Base-by-base conservation (phyloP, 1,140 invertebrate genomes). In the Plodia interpunctella region DNA sequence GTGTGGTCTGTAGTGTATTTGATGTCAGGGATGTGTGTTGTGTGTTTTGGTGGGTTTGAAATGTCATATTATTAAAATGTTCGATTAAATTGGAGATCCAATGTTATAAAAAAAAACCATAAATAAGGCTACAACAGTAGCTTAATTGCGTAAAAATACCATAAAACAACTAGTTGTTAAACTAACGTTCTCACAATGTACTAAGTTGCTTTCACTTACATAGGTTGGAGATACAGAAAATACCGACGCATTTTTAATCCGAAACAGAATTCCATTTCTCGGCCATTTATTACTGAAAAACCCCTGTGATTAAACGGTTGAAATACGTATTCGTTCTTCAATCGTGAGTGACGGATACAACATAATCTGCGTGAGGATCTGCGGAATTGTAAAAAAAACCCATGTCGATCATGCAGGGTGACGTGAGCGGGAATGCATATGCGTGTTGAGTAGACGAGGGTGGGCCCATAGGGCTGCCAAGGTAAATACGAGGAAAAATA, bases 371-470 rank as follows among this genome's bases (percentile, higher is more conserved):
- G 13, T 4, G 13, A 2, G 38, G n/a, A 44, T 44, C 38, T 44
- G 38, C 6, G 38, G 38, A 44, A 44, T 44, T 44, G 38, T 44
- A 44, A 44, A 44, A 44, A 44, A 44, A 44, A 44, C 38, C 38
- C 38, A 6, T 17, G 38, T 44, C 38, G 38, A 44, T 44, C 38
- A 44, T 13, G 15, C 13, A 6, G 38, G 2, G 9, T 44, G 38
- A 44, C 38, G 38, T 44, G 38, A 44, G 38, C 38, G 38, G 38
- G 15, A 44, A 44, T 44, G 38, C 38, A 44, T 44, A 44, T 44
- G 38, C 38, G 38, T 3, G 13, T 3, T 44, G 38, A 44, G 6
- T n/a, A 15, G 38, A 44, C 38, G 38, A 44, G 38, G 38, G 38
- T 44, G 38, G 3, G 13, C 2, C 21, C 15, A 44, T 17, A 44